Conservation (phyloP, 2,797 vertebrate species). For the Catostomus latipinnis region DNA sequence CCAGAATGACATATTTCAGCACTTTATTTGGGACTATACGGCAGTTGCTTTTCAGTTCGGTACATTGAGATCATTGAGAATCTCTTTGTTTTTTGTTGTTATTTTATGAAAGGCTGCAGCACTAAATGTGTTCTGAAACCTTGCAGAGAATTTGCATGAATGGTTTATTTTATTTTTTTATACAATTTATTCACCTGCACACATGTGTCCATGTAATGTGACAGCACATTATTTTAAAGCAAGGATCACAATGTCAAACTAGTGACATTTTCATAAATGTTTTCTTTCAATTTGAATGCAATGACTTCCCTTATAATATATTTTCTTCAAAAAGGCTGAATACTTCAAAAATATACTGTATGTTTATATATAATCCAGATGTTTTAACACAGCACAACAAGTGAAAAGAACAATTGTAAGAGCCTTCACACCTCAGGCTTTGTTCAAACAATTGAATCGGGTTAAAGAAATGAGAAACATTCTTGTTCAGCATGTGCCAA, state of each 20-base stretch:
- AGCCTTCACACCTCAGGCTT: neutral
- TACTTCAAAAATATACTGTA: conserved; percentile 43
- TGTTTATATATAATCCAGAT: conserved; percentile 19
- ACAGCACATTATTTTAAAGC: conserved; percentile 6
- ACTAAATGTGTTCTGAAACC: neutral
- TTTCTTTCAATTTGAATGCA: neutral
- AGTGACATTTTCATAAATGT: conserved; percentile 1
- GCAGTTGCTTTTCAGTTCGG: neutral
- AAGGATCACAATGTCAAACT: neutral
- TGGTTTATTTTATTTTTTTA: no score
- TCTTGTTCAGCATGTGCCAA: neutral
- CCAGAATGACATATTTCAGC: neutral
- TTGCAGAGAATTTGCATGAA: neutral
- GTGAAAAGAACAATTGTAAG: conserved; percentile 8
- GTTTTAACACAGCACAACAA: conserved; percentile 19
- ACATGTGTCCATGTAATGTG: neutral
- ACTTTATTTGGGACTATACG: neutral
- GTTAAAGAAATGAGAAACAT: neutral
- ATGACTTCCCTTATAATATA: conserved; percentile 22
- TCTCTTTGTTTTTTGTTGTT: neutral
- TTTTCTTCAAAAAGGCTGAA: conserved; percentile 11
- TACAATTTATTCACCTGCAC: neutral
- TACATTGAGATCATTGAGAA: neutral
- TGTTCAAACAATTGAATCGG: neutral
- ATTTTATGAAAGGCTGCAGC: neutral